Base-by-base conservation (phyloP, 2,113 vertebrate species). In the Alectura lathami region DNA sequence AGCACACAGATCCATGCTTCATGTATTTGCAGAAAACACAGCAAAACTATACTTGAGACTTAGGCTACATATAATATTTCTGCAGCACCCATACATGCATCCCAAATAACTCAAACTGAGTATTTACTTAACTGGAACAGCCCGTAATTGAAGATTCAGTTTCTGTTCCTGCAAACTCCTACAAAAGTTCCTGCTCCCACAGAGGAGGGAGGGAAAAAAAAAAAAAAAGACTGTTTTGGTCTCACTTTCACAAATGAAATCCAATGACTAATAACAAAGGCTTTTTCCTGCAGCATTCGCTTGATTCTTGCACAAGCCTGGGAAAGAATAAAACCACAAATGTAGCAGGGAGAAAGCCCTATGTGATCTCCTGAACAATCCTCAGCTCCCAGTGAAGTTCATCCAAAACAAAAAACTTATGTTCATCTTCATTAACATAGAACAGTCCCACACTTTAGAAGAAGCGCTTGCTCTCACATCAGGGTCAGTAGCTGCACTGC, bases 161-260 rank as follows among this genome's bases (percentile, higher is more conserved):
- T 93, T 80, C 75, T 70, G 63, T 22, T 95, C 24, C 82, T 75
- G 76, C 18, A 8, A 74, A 95, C 60, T 81, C 77, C 82, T 83
- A 54, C 32, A 66, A 53, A 82, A 73, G 43, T 77, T 69, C 50
- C 72, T 70, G 45, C 29, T 93, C 51, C 47, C 54, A 47, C 34
- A 30, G 53, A 23, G 27, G 11, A 70, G 51, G 48, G 17, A 2
- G n/a, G 32, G 5, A 48, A 30, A 23, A 40, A 63, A 11, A 56
- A 21, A 2, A 29, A 45, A 30, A 54, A 18, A 54, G 21, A 1
- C 38, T 68, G 84, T 42, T 94, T 85, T 77, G 72, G 76, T 93
- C 79, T 88, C 90, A 91, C 92, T 96, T 91, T 90, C 88, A 90
- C 67, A 90, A 83, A 83, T 0, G 1, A 83, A 83, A 9, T 18